Evolutionary conservation across 2,113 vertebrate genomes (phyloP).

Genomic region (Oriolus oriolus): DNA sequence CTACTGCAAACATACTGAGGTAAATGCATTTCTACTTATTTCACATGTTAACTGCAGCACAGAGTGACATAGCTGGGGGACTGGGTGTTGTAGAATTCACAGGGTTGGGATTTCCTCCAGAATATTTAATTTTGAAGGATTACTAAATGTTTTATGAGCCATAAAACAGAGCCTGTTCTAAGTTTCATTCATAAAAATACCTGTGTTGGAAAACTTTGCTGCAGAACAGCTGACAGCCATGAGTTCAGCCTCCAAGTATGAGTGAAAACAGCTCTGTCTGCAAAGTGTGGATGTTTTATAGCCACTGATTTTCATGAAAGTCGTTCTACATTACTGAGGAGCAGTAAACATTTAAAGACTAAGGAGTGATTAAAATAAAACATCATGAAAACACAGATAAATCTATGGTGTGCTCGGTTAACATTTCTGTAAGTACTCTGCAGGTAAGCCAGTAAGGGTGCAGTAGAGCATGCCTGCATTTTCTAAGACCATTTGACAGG

Average conservation of each 20-base stretch:
- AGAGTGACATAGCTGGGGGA: neutral
- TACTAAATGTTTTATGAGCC: neutral
- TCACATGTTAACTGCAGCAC: neutral
- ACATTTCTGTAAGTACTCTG: neutral
- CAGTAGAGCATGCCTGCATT: neutral
- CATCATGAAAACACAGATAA: neutral
- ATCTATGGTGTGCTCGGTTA: neutral
- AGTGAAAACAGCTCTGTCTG: neutral
- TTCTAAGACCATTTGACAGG: neutral
- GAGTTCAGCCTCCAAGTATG: neutral
- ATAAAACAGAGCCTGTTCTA: neutral
- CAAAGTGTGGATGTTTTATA: neutral
- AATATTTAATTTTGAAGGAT: neutral
- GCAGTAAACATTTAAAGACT: neutral
- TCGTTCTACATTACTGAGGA: neutral
- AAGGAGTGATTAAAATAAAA: neutral
- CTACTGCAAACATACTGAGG: slow-evolving; percentile 94
- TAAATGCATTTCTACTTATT: slow-evolving; percentile 21
- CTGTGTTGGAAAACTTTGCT: neutral
- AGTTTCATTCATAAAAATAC: neutral
- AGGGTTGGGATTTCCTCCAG: neutral
- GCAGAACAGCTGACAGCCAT: neutral
- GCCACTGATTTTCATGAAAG: neutral
- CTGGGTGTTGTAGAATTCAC: neutral
- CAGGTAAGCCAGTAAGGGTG: neutral